Evolutionary conservation across 1,140 invertebrate species (phyloP), one percentile per base, ranked within the genome.

Genomic region (Dendrolimus kikuchii): DNA sequence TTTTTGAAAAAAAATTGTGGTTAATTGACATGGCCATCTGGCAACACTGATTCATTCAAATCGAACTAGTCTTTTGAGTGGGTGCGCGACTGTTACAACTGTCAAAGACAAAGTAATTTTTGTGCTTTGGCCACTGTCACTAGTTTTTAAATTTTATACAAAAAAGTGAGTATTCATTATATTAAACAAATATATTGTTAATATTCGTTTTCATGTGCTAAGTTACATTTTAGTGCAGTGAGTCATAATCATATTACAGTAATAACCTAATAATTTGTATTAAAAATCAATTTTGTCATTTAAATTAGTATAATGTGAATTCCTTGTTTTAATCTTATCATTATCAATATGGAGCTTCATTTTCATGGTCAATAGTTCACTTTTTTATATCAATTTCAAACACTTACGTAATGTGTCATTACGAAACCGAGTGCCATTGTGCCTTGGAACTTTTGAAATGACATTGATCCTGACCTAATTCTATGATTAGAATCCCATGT

Each of bases 391-490:
- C 46, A 47, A 49, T 50, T 53, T 50, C 50, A 40, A 37, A 6
- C 55, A 50, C 72, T 86, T 86, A 86, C 81, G 81, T 84, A 86
- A 86, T 76, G 71, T 73, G 70, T 74, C 45, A 10, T 75, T 70
- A 77, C 74, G 74, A 65, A 66, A 74, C 66, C 65, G 66, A 64
- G 55, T 63, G 53, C 64, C 42, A 39, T 51, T 9, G 42, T 45
- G 51, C 59, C 68, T 76, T 68, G 71, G 62, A 63, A 69, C 68
- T 74, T 70, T 66, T 66, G 53, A 46, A 23, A 39, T 86, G 81
- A 81, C 81, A 86, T 86, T 86, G 82, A 84, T 82, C 74, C 71
- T 79, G 77, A 82, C 71, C 72, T 62, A 68, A 58, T 68, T 74
- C 47, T 5, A 42, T 49, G 54, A 43, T 60, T 40, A 46, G 53